These are phyloP conservation scores for Sceloporus undulatus DNA, from an alignment of 2,113 vertebrate genomes.

Conservation along the genomic window DNA sequence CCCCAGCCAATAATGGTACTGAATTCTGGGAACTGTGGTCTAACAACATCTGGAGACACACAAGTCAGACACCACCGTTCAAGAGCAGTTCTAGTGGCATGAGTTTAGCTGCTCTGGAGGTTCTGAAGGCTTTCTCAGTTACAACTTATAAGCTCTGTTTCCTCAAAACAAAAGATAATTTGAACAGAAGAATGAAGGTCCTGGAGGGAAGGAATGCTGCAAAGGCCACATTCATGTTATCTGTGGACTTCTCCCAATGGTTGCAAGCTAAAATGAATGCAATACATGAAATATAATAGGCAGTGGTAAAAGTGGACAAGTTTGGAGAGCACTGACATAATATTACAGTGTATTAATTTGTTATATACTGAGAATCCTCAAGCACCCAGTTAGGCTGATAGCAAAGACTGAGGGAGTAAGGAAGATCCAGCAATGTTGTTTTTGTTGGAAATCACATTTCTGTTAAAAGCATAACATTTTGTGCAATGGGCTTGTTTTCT, in stretches of 20 bases:
- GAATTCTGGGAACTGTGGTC: too few species aligned
- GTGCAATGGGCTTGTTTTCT: neutral
- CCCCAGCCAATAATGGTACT: too few species aligned
- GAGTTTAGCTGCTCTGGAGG: neutral
- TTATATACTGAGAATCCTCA: neutral
- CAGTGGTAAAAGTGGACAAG: neutral
- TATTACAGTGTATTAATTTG: neutral
- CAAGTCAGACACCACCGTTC: too few species aligned
- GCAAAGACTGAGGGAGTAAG: neutral
- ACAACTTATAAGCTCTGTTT: neutral
- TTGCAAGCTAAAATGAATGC: neutral
- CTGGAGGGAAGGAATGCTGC: neutral
- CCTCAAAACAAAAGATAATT: neutral
- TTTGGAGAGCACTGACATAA: neutral
- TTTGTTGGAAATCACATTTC: neutral
- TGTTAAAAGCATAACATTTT: neutral
- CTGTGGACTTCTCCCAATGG: neutral
- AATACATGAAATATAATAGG: neutral
- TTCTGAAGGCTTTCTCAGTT: neutral
- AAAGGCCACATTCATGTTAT: neutral
- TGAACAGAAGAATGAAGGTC: neutral
- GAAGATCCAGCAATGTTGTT: neutral
- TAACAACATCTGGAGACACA: too few species aligned
- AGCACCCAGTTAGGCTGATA: neutral
- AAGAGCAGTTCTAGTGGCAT: neutral